Base-by-base conservation (phyloP, 2,888 invertebrate genomes). In the Zygaena filipendulae region DNA sequence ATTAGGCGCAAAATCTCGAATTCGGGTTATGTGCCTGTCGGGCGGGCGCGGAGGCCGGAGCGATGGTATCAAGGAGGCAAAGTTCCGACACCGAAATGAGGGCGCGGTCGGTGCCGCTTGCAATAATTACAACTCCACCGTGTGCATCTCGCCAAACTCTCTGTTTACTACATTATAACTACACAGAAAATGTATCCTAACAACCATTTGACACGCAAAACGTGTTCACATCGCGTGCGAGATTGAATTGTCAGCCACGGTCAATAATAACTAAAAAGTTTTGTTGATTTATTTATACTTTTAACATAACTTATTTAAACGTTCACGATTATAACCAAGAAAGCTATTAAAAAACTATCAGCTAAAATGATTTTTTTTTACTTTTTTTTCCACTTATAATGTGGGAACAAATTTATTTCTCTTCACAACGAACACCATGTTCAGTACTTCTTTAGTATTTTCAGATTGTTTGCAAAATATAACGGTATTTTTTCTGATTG, bases 181-280 rank as follows among this genome's bases (percentile, higher is more conserved):
- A 16, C 7, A 16, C 16, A 16, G 4, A 16, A 16, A 16, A 16
- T 7, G 7, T 16, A 16, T 16, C 4, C 53, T 60, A 68, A 75
- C 62, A 54, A 62, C 60, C 63, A 60, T 63, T 52, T 53, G 63
- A 63, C 77, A 75, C 71, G 75, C 77, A 49, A 72, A 66, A 58
- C 47, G 43, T 56, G 53, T 61, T 61, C 48, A 47, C 49, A 56
- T 70, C 52, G 72, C 72, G 68, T 74, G 75, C 58, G 57, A 60
- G 59, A 62, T 46, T 52, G 58, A 59, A 54, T 55, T 60, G 62
- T 62, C 59, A 58, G 60, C 50, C 47, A 55, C 51, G 61, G 59
- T 59, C 53, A 50, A 59, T 61, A 57, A 48, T 37, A 30, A 46
- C 45, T 47, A 60, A 52, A 49, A 52, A 52, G 45, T 47, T 53